A percentile compares a stretch with the other conserved stretches of the same genome.
phyloP scores from a whole-genome alignment of 1,140 invertebrate genomes.

The Notospermus geniculatus region DNA sequence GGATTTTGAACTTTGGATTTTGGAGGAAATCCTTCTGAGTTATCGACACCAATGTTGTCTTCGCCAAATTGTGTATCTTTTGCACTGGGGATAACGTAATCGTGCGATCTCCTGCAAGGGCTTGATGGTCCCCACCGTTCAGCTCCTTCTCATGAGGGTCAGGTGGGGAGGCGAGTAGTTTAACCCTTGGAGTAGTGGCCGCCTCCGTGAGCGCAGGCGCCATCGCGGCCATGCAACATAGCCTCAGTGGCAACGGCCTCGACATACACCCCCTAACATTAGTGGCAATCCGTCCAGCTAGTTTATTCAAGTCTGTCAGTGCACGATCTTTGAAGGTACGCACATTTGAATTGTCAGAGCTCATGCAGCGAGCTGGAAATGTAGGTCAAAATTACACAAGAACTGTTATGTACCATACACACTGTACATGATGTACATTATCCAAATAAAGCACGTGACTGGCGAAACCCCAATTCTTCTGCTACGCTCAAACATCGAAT shows the following conservation, averaged over 20 bases:
- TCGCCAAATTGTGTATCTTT: slow-evolving; percentile 1
- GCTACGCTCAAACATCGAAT: no score
- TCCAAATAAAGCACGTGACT: no score
- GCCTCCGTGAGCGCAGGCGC: slow-evolving; percentile 50
- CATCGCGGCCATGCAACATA: slow-evolving; percentile 52
- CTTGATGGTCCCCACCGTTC: slow-evolving; percentile 4
- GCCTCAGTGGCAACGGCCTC: slow-evolving; percentile 42
- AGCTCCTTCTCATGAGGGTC: neutral
- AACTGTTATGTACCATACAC: neutral
- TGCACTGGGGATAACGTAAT: neutral
- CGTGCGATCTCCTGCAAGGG: neutral
- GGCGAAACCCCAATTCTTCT: no score
- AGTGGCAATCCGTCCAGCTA: neutral
- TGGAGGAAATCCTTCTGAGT: slow-evolving; percentile 1
- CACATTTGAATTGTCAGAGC: neutral
- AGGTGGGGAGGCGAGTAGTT: slow-evolving; percentile 31
- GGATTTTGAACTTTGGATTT: neutral
- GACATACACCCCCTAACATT: slow-evolving; percentile 31
- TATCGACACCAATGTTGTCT: slow-evolving; percentile 3
- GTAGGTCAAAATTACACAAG: slow-evolving; percentile 4
- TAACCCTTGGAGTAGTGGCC: slow-evolving; percentile 37
- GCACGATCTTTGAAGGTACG: neutral
- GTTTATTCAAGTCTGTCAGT: neutral
- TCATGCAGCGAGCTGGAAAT: neutral
- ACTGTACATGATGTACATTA: no score